Base-by-base conservation (phyloP, 2,888 invertebrate genomes). In the Gerris lacustris region DNA sequence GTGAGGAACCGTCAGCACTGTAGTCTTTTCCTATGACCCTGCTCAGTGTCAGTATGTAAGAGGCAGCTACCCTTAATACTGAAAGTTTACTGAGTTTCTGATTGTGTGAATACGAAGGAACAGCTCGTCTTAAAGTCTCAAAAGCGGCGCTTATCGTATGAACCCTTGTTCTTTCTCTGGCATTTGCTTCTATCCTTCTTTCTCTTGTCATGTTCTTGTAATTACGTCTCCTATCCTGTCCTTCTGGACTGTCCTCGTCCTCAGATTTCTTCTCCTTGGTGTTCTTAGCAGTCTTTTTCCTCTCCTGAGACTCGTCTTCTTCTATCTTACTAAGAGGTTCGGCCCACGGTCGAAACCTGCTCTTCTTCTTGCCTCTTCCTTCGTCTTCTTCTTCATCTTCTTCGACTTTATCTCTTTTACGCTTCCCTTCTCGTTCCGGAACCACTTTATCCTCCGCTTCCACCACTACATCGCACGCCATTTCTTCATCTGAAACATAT, bases 81-180 rank as follows among this genome's bases (percentile, higher is more conserved):
- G 95, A 94, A 69, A 96, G 81, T 79, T 96, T 96, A 0, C 94
- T 94, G 44, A 96, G 85, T 81, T 96, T 95, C 81, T 95, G 95
- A 79, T 93, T 92, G 79, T 94, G 90, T 64, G 94, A 94, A 80
- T 94, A 96, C 0, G 95, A 88, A 5, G 96, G 96, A 66, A 96
- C 90, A 0, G 94, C 85, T 72, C 85, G 83, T 66, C 96, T 84
- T 9, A 96, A 82, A 0, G 91, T 93, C 75, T 96, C 96, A 79
- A 96, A 96, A 0, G 96, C 96, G 0, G 95, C 95, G 78, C 94
- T 94, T 75, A 96, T 96, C 0, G 96, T 96, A 80, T 96, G 96
- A 0, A 96, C 96, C 69, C 96, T 84, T 6, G 95, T 94, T 72
- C 96, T 82, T 79, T 96, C 96, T 6, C 96, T 84, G 0, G 96